Conservation (phyloP, 1,140 invertebrate genomes). For the Probaryconus sp. region DNA sequence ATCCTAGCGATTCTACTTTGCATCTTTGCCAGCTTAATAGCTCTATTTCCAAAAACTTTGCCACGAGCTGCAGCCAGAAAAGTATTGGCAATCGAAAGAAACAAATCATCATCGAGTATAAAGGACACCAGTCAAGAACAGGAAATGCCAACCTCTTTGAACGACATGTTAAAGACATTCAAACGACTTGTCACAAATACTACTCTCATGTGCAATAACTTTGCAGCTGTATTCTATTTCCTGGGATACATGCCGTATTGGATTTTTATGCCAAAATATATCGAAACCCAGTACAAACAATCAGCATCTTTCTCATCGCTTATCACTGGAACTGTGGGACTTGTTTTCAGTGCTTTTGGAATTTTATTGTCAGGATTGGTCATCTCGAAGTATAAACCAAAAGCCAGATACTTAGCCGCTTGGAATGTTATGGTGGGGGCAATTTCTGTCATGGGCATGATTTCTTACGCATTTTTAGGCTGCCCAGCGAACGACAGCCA, state of each 20-base stretch:
- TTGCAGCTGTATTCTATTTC: conserved; percentile 84
- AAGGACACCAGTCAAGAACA: conserved; percentile 67
- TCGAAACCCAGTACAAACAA: conserved; percentile 86
- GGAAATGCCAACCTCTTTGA: conserved; percentile 76
- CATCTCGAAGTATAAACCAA: conserved; percentile 84
- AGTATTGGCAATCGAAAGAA: conserved; percentile 74
- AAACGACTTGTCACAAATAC: conserved; percentile 82
- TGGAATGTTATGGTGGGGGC: conserved; percentile 86
- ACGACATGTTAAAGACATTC: conserved; percentile 82
- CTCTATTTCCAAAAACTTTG: conserved; percentile 83
- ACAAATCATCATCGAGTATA: conserved; percentile 70
- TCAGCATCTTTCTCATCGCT: conserved; percentile 84
- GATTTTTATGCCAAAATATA: conserved; percentile 88
- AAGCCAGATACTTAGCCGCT: conserved; percentile 82
- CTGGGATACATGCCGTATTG: conserved; percentile 86
- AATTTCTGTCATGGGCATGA: conserved; percentile 82
- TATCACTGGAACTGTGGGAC: conserved; percentile 84
- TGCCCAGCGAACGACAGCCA: conserved; percentile 81
- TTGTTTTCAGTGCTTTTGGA: conserved; percentile 86
- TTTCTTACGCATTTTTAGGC: conserved; percentile 84
- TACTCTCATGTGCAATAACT: conserved; percentile 84
- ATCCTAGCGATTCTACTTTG: conserved; percentile 82
- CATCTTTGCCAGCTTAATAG: conserved; percentile 81
- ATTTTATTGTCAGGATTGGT: conserved; percentile 83
- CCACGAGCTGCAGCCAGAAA: conserved; percentile 81